Percentiles rank a stretch among this genome's conserved stretches.
These are phyloP conservation scores for Heteropelma amictum DNA, from an alignment of 2,888 invertebrate species.

Conservation along the genomic window DNA sequence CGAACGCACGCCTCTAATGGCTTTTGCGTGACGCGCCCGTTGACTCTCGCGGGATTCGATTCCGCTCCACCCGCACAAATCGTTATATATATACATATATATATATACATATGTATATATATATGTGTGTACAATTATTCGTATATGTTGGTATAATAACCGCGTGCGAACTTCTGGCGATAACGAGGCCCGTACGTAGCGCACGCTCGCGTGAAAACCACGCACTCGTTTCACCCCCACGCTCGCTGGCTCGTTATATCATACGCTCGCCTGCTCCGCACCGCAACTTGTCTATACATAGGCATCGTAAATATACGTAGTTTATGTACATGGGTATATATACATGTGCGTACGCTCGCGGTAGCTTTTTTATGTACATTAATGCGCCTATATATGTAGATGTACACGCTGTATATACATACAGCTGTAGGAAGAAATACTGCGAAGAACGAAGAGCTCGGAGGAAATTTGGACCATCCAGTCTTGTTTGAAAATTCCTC, in stretches of 20 bases:
- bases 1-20: conserved; percentile 65
- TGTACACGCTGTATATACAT: no score
- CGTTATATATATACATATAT: conserved; percentile 6
- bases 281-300: not conserved
- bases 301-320: not conserved
- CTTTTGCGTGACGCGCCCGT: conserved; percentile 63
- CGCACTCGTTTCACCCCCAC: conserved; percentile 35
- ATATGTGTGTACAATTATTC: not conserved
- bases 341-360: no score
- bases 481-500: no score
- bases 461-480: no score
- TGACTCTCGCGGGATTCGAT: conserved; percentile 57
- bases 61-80: conserved; percentile 39
- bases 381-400: no score
- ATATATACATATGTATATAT: not conserved
- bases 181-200: conserved; percentile 59
- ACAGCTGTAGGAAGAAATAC: no score
- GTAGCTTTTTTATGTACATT: no score
- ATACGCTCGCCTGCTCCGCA: conserved; percentile 37
- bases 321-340: not conserved
- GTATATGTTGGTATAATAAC: conserved; percentile 17
- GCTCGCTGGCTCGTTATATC: conserved; percentile 32
- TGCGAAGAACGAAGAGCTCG: no score
- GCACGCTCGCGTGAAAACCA: conserved; percentile 37
- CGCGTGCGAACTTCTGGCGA: conserved; percentile 58